Base-by-base conservation (phyloP, 2,797 vertebrate genomes). In the Tragopan temminckii region DNA sequence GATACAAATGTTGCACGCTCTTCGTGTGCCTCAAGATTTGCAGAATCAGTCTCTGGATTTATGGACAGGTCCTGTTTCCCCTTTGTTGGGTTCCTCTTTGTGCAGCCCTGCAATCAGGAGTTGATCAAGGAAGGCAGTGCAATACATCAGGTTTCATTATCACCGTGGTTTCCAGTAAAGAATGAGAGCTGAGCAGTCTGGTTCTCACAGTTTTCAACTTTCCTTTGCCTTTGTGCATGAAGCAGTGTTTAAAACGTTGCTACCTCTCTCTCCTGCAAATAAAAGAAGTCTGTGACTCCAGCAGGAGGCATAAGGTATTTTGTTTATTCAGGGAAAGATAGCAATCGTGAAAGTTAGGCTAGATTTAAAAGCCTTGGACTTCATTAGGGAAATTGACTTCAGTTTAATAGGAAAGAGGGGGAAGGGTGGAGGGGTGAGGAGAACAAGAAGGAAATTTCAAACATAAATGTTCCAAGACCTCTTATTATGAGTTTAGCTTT, bases 301-400 rank as follows among this genome's bases (percentile, higher is more conserved):
- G 71, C 40, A 88, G 64, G 88, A 88, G 33, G 46, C 80, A 86
- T 48, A 76, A 93, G 88, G 58, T 67, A 86, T 84, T 88, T 53
- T 89, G 85, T 95, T 95, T 93, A 79, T 86, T 88, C 80, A 84
- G 66, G 53, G 62, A 64, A 81, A 95, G 96, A 95, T 94, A 93
- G 74, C 29, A 79, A 95, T 95, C 89, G 5, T 11, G 35, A 84
- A 71, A 0, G 0, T 92, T 91, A 88, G 59, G 33, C 67, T 85
- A 63, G 20, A 20, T 92, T 95, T 95, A 81, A 95, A 95, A 94
- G 82, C 74, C 43, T 71, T 89, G 61, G 70, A 79, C 43, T 88
- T 93, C 72, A 90, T 89, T 71, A 92, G 85, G 64, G 74, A 92
- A 95, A 86, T 84, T 50, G 17, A 90, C 76, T 96, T 92, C 84